These are phyloP conservation scores for Lepeophtheirus salmonis DNA, from an alignment of 1,140 invertebrate genomes.

Conservation along the genomic window DNA sequence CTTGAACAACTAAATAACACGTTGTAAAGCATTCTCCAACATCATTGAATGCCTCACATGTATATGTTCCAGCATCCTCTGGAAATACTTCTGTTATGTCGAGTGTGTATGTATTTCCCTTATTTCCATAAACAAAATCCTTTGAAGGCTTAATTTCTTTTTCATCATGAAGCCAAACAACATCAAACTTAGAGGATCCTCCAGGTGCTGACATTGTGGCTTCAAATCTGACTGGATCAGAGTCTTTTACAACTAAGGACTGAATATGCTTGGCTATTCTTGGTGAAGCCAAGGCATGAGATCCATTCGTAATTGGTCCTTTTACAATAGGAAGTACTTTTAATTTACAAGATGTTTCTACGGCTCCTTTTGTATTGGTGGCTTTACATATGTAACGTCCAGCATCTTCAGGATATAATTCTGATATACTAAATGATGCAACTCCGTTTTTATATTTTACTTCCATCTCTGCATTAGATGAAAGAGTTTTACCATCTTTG, in stretches of 20 bases:
- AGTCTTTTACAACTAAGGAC: constrained; percentile 60
- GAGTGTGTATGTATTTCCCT: constrained; percentile 73
- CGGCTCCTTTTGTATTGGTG: constrained; percentile 63
- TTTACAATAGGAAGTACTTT: constrained; percentile 38
- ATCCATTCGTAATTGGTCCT: constrained; percentile 7
- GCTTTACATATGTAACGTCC: constrained; percentile 70
- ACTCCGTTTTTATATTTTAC: constrained; percentile 73
- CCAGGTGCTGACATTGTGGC: constrained; percentile 57
- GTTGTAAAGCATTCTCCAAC: constrained; percentile 78
- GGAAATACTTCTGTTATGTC: constrained; percentile 85
- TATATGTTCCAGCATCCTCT: constrained; percentile 78
- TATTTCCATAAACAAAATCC: constrained; percentile 78
- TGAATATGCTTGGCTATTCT: constrained; percentile 61
- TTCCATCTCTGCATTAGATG: constrained; percentile 63
- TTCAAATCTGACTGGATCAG: constrained; percentile 57
- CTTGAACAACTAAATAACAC: constrained; percentile 55
- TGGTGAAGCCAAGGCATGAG: constrained; percentile 33
- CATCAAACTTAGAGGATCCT: constrained; percentile 68
- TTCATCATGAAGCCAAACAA: constrained; percentile 86
- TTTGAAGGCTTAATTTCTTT: constrained; percentile 90
- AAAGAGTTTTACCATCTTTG: constrained; percentile 51
- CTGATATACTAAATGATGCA: constrained; percentile 62
- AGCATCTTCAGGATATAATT: constrained; percentile 84
- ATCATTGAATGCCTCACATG: constrained; percentile 89
- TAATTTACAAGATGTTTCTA: constrained; percentile 60